These are phyloP conservation scores for Indicator indicator DNA, from an alignment of 2,113 vertebrate genomes.

Conservation along the genomic window DNA sequence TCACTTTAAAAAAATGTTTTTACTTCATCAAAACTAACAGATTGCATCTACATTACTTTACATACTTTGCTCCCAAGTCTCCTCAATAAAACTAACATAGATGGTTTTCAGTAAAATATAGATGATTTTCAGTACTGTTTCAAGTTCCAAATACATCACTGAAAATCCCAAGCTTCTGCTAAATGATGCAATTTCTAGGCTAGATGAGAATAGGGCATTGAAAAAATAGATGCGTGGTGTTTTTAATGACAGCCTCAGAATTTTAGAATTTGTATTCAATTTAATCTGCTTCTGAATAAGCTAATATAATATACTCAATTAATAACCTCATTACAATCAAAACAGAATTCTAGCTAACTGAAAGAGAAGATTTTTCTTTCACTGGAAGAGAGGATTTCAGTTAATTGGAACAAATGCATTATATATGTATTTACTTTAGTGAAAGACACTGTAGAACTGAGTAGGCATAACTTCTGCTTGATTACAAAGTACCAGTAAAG, in stretches of 20 bases:
- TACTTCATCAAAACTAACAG: not conserved
- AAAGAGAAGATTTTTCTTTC: not conserved
- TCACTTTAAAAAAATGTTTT: not conserved
- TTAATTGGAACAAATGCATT: not conserved
- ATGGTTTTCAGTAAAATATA: not conserved
- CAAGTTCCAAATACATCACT: not conserved
- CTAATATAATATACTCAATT: not conserved
- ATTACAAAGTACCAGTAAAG: not conserved
- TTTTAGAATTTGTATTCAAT: not conserved
- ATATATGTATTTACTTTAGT: not conserved
- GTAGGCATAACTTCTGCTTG: not conserved
- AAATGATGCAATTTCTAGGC: not conserved
- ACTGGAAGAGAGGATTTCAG: not conserved
- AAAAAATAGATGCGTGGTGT: not conserved
- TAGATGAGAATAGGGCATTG: not conserved
- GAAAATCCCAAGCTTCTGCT: not conserved
- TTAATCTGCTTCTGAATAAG: not conserved
- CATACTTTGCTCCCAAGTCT: not conserved
- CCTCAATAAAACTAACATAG: too few species aligned
- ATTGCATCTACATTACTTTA: not conserved
- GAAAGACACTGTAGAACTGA: not conserved
- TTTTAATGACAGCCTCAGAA: not conserved
- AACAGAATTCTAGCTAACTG: not conserved
- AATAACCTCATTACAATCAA: not conserved
- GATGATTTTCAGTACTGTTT: not conserved